Conservation (phyloP, 2,113 vertebrate species). For the Sinocyclocheilus maitianheensis region DNA sequence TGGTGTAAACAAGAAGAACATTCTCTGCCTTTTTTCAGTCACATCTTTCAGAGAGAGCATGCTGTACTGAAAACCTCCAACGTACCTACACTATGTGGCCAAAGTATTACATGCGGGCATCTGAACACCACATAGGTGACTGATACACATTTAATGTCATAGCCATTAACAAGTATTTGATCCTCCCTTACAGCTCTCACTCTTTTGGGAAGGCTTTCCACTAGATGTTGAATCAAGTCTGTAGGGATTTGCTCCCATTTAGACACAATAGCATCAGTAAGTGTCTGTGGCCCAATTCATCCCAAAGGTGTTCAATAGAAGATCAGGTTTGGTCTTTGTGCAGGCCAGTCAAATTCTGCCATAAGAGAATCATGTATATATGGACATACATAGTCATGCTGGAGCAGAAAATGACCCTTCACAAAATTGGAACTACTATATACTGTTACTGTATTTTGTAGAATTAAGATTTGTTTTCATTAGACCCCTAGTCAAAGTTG, state of each 20-base stretch:
- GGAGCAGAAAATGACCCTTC: not conserved
- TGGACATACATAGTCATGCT: not conserved
- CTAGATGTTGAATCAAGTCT: not conserved
- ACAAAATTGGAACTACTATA: not conserved
- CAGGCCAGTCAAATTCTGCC: not conserved
- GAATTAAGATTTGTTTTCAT: too few relatives aligned
- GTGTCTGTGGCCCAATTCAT: not conserved
- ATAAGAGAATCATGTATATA: not conserved
- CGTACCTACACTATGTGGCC: not conserved
- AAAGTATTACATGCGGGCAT: not conserved
- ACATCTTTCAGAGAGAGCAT: not conserved
- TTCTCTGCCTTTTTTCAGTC: not conserved
- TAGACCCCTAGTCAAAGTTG: not conserved
- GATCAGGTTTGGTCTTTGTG: not conserved
- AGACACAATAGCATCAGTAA: not conserved
- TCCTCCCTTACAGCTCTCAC: not conserved
- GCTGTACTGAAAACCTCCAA: not conserved
- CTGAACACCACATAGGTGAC: not conserved
- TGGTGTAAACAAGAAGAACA: not conserved
- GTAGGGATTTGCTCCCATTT: not conserved
- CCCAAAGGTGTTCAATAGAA: not conserved
- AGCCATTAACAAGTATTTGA: not conserved
- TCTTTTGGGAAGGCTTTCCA: not conserved
- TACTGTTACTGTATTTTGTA: not conserved
- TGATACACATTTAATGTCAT: not conserved